These are phyloP conservation scores for Heliothis peltigera DNA, from an alignment of 2,888 invertebrate species.

Conservation along the genomic window DNA sequence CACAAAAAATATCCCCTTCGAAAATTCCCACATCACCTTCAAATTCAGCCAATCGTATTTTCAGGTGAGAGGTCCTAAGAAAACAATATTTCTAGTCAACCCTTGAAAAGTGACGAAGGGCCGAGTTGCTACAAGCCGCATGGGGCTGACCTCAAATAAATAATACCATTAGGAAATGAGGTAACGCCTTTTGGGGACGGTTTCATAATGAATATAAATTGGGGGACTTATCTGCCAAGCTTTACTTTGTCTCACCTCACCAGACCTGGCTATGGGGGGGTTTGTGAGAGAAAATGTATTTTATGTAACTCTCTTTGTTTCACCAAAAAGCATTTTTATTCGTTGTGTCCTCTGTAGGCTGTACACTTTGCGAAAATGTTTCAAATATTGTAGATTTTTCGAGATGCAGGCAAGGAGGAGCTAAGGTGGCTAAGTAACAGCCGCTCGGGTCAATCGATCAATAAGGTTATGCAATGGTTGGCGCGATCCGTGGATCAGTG, in stretches of 20 bases:
- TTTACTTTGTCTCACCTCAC: slow-evolving; percentile 14
- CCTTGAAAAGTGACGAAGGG: slow-evolving; percentile 55
- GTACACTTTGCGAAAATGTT: not conserved
- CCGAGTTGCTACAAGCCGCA: slow-evolving; percentile 25
- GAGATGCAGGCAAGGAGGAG: too few relatives aligned
- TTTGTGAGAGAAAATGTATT: not conserved
- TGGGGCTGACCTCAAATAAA: slow-evolving; percentile 53
- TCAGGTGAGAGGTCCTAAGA: slow-evolving; percentile 43
- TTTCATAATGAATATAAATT: slow-evolving; percentile 62
- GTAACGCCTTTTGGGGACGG: slow-evolving; percentile 49
- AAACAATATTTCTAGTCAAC: slow-evolving; percentile 57
- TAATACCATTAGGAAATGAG: slow-evolving; percentile 62
- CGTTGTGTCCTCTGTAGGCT: not conserved
- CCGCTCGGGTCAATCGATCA: too few relatives aligned
- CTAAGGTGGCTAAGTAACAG: too few relatives aligned
- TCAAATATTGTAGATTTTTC: too few relatives aligned
- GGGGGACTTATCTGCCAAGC: slow-evolving; percentile 42
- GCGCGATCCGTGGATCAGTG: too few relatives aligned
- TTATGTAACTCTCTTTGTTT: not conserved
- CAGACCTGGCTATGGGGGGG: not conserved
- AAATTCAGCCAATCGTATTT: slow-evolving; percentile 3
- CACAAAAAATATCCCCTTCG: not conserved
- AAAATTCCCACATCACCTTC: slow-evolving; percentile 20
- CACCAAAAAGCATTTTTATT: not conserved
- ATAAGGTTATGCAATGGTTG: too few relatives aligned